Percentiles rank a stretch among this genome's conserved stretches.
Conservation (phyloP, 2,888 invertebrate species). For the Platycnemis pennipes region DNA sequence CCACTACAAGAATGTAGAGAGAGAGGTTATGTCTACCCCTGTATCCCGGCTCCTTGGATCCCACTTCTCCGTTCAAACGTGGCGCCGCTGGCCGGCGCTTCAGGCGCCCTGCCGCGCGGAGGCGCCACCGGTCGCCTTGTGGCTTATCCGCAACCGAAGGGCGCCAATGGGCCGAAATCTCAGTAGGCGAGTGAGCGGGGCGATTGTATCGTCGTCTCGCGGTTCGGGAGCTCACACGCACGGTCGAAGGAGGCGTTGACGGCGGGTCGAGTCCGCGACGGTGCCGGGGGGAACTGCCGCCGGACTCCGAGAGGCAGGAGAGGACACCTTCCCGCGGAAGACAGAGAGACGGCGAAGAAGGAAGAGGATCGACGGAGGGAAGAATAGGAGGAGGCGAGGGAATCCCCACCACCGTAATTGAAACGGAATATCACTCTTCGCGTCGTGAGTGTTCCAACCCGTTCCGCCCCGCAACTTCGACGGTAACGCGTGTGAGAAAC, state of each 20-base stretch:
- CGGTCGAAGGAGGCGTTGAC: background rate
- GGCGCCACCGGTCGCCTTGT: background rate
- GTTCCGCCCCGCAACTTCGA: background rate
- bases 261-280: no score
- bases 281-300: no score
- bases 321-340: background rate
- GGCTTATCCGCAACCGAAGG: constrained; percentile 22
- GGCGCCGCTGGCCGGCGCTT: background rate
- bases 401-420: background rate
- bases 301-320: background rate
- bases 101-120: background rate
- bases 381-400: background rate
- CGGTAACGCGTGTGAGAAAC: background rate
- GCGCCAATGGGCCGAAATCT: constrained; percentile 36
- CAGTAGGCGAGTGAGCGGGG: constrained; percentile 1
- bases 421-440: background rate
- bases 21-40: no score
- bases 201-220: background rate
- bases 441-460: background rate
- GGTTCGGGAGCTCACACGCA: background rate
- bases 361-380: background rate
- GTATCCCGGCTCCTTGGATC: background rate
- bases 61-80: background rate
- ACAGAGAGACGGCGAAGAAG: background rate
- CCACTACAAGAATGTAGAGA: no score